Evolutionary conservation across 2,888 invertebrate species (phyloP).

Genomic region (Apamea crenata): DNA sequence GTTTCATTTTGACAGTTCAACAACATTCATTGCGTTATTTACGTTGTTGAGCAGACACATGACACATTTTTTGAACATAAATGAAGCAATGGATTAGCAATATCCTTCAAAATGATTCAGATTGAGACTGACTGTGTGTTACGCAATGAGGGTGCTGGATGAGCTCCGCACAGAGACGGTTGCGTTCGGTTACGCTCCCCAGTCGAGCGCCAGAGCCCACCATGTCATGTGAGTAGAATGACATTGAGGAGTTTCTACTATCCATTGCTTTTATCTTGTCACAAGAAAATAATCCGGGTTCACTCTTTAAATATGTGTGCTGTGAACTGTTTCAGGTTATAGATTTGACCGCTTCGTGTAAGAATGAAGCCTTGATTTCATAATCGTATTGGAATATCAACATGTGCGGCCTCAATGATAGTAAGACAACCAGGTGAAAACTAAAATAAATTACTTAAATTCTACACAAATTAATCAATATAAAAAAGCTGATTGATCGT

Average conservation of each 20-base stretch:
- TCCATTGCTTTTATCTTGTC: neutral
- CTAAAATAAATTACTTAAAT: conserved; percentile 1
- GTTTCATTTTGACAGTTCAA: no score
- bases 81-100: no score
- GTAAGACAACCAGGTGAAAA: neutral
- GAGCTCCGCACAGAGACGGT: conserved; percentile 1
- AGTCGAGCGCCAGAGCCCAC: neutral
- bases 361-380: neutral
- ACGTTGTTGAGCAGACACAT: no score
- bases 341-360: neutral
- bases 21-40: no score
- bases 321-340: neutral
- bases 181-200: neutral
- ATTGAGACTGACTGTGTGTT: no score
- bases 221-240: neutral
- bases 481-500: neutral
- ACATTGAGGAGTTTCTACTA: neutral
- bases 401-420: neutral
- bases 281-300: neutral
- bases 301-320: neutral
- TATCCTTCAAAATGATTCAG: no score
- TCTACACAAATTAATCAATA: neutral
- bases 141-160: no score
- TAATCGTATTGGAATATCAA: neutral
- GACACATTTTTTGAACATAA: no score